Percentiles rank a stretch among this genome's conserved stretches.
phyloP scores from a whole-genome alignment of 2,888 invertebrate species.

The Holacanthella duospinosa region DNA sequence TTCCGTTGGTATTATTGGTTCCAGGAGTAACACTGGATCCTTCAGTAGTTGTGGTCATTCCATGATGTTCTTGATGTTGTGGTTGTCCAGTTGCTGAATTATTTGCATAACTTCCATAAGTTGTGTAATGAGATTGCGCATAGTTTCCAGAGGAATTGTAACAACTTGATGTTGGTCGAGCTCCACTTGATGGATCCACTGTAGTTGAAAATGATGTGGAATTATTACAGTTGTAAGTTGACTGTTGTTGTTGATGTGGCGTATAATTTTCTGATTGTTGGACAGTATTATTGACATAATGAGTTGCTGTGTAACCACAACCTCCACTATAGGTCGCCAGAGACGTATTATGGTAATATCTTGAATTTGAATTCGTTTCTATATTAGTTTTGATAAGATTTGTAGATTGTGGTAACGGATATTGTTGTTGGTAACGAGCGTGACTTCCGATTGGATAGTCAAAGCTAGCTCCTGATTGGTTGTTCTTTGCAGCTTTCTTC shows the following conservation, averaged over 20 bases:
- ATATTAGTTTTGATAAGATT: not conserved
- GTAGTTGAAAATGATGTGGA: not conserved
- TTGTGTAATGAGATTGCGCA: not conserved
- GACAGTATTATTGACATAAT: too few relatives aligned
- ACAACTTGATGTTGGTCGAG: too few relatives aligned
- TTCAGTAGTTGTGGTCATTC: too few relatives aligned
- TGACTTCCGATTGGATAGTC: not conserved
- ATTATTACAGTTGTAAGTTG: not conserved
- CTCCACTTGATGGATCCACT: not conserved
- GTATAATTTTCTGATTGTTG: not conserved
- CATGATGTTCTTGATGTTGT: not conserved
- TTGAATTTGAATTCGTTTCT: not conserved
- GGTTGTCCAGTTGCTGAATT: not conserved
- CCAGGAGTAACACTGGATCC: too few relatives aligned
- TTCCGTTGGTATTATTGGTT: not conserved
- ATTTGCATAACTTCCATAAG: not conserved
- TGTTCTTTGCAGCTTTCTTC: not conserved
- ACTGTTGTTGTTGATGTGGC: not conserved
- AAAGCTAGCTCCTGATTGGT: not conserved
- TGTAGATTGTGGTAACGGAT: not conserved
- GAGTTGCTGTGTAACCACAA: not conserved
- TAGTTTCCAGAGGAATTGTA: not conserved
- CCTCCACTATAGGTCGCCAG: not conserved
- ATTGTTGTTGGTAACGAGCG: not conserved
- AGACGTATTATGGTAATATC: not conserved